Percentiles rank a stretch among this genome's conserved stretches.
Evolutionary conservation across 64 coral and sea anemone species (phyloP).

Genomic region (Stichodactyla mertensii): DNA sequence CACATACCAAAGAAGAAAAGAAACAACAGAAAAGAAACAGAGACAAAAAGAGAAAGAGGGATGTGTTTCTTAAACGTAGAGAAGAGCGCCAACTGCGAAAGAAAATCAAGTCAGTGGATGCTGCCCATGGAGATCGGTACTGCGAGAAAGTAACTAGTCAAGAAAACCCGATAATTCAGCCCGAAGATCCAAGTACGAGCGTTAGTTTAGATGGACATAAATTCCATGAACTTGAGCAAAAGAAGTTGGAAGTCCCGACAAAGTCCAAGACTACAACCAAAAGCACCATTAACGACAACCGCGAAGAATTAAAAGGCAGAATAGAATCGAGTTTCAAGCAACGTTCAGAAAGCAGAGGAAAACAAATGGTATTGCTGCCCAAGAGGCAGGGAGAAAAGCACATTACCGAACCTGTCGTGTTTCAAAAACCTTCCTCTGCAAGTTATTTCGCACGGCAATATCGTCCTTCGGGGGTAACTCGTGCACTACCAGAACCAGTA

Average conservation of each 20-base stretch:
- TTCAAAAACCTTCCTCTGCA: background rate
- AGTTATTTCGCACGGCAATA: background rate
- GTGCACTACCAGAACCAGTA: background rate
- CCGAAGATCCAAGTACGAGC: background rate
- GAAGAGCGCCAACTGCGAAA: conserved; percentile 8
- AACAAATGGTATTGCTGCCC: conserved; percentile 15
- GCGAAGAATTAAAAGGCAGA: background rate
- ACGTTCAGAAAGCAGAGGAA: conserved; percentile 8
- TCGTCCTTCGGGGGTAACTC: background rate
- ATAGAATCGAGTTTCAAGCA: background rate
- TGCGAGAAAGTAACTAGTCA: too few relatives aligned
- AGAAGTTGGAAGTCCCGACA: background rate
- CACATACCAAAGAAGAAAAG: conserved; percentile 12
- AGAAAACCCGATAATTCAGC: background rate
- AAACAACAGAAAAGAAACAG: background rate
- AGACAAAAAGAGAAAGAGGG: background rate
- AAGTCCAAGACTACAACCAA: background rate
- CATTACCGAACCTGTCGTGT: background rate
- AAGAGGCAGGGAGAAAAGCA: background rate
- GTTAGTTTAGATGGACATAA: background rate
- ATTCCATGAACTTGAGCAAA: background rate
- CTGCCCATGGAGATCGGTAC: background rate
- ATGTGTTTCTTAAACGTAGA: background rate
- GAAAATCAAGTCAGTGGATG: background rate
- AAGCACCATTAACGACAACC: background rate